Conservation (phyloP, 2,113 vertebrate genomes). For the Triplophysa siluroides region DNA sequence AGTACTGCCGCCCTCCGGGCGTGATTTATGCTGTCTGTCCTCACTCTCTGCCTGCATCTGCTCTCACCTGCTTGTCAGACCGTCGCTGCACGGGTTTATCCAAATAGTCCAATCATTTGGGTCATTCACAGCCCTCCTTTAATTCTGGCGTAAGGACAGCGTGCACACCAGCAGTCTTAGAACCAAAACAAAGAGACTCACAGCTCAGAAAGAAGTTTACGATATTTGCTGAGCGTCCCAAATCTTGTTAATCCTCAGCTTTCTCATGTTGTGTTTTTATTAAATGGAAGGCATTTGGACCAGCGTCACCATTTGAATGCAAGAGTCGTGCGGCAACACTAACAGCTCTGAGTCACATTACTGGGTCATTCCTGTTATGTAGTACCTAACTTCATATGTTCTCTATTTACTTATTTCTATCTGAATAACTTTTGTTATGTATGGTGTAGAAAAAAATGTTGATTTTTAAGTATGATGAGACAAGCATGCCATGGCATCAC, state of each 20-base stretch:
- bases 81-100: slow-evolving; percentile 69
- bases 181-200: not conserved
- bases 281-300: not conserved
- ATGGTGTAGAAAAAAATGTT: too few species aligned
- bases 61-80: slow-evolving; percentile 61
- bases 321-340: too few species aligned
- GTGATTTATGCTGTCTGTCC: slow-evolving; percentile 51
- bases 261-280: not conserved
- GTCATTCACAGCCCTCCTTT: not conserved
- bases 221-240: not conserved
- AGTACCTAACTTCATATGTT: not conserved
- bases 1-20: slow-evolving; percentile 78
- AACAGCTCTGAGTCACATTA: not conserved
- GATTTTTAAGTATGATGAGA: too few species aligned
- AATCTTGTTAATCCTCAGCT: not conserved
- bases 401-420: too few species aligned
- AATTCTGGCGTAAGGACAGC: not conserved
- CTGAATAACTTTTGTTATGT: too few species aligned
- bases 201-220: not conserved
- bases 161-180: not conserved
- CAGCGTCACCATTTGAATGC: not conserved
- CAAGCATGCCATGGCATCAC: too few species aligned
- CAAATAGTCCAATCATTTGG: slow-evolving; percentile 66
- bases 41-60: slow-evolving; percentile 58
- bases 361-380: not conserved